These are phyloP conservation scores for Mallotus villosus DNA, from an alignment of 2,797 vertebrate genomes.

Conservation along the genomic window DNA sequence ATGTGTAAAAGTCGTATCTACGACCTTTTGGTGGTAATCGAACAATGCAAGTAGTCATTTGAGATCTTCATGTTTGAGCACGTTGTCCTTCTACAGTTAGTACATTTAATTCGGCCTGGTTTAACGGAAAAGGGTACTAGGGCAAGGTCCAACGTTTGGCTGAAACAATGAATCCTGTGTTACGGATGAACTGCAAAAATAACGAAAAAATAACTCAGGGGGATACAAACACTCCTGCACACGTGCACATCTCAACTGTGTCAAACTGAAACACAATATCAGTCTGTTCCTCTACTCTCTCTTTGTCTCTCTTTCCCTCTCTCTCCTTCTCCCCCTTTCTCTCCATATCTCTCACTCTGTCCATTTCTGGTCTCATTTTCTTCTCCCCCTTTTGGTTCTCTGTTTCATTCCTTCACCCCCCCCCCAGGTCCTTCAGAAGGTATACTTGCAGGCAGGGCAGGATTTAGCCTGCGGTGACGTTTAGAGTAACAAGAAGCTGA, in stretches of 20 bases:
- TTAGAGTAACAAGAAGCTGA: slow-evolving; percentile 23
- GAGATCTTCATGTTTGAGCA: too few relatives aligned
- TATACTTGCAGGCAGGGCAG: slow-evolving; percentile 19
- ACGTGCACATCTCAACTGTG: background rate
- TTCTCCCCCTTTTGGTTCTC: too few relatives aligned
- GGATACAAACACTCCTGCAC: background rate
- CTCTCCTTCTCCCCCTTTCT: background rate
- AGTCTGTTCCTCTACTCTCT: background rate
- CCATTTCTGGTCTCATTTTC: background rate
- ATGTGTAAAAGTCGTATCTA: too few relatives aligned
- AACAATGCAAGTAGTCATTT: too few relatives aligned
- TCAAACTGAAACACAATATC: too few relatives aligned
- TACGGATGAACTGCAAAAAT: background rate
- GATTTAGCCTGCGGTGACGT: slow-evolving; percentile 33
- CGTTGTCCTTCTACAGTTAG: too few relatives aligned
- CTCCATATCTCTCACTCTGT: background rate
- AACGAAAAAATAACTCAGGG: background rate
- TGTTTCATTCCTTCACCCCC: background rate
- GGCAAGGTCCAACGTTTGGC: too few relatives aligned
- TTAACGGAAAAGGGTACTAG: too few relatives aligned
- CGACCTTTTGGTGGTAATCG: too few relatives aligned
- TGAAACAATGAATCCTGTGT: slow-evolving; percentile 10
- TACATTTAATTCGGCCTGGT: too few relatives aligned
- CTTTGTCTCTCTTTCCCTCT: background rate
- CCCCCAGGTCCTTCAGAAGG: background rate